A percentile compares a stretch with the other conserved stretches of the same genome.
phyloP scores from a whole-genome alignment of 2,888 invertebrate species.

The Rotaria sp. region DNA sequence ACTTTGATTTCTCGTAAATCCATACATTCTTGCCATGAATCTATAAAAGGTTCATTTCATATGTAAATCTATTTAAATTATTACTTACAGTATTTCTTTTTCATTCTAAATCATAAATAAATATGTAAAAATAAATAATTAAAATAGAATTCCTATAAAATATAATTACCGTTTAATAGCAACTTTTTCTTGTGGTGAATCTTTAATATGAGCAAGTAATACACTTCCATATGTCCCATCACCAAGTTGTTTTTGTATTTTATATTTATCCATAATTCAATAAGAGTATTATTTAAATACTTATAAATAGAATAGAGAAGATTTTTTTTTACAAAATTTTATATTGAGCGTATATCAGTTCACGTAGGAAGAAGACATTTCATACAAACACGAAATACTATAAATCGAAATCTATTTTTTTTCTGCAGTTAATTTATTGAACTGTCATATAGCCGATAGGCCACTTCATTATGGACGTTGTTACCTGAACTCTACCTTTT shows the following conservation, averaged over 20 bases:
- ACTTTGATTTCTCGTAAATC: slow-evolving; percentile 92
- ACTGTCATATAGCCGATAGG: not conserved
- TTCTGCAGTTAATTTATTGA: not conserved
- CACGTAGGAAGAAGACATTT: not conserved
- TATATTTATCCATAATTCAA: slow-evolving; percentile 37
- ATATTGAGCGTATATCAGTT: not conserved
- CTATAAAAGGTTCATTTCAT: not conserved
- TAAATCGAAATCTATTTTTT: not conserved
- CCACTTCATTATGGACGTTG: not conserved
- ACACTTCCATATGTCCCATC: slow-evolving; percentile 98
- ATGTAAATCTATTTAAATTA: not conserved
- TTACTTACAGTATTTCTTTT: slow-evolving; percentile 75
- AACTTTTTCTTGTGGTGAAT: slow-evolving; percentile 80
- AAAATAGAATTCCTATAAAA: not conserved
- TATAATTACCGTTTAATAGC: slow-evolving; percentile 76
- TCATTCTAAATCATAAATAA: slow-evolving; percentile 66
- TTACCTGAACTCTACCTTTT: slow-evolving; percentile 22
- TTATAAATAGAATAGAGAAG: not conserved
- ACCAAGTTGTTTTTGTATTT: slow-evolving; percentile 52
- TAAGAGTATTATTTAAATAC: not conserved
- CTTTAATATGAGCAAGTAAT: slow-evolving; percentile 79
- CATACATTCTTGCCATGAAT: slow-evolving; percentile 99
- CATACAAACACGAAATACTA: not conserved
- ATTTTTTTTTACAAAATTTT: too few relatives aligned
- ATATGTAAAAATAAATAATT: not conserved